These are phyloP conservation scores for Gulo gulo DNA, from an alignment of 2,113 vertebrate genomes.

Conservation along the genomic window DNA sequence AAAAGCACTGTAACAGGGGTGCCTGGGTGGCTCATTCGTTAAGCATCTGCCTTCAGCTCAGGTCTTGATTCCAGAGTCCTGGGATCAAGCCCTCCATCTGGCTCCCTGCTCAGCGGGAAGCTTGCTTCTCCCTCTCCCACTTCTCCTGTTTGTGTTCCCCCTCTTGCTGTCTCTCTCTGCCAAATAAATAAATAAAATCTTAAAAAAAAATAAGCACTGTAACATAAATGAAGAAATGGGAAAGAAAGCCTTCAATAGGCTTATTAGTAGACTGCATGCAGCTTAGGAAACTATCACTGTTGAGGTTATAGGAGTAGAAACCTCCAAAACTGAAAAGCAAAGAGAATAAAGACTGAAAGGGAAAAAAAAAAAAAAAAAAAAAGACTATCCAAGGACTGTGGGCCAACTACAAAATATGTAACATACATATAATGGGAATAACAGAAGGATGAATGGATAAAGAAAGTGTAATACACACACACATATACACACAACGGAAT, in stretches of 20 bases:
- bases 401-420: neutral
- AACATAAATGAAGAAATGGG: neutral
- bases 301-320: neutral
- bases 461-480: neutral
- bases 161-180: no score
- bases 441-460: neutral
- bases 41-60: no score
- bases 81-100: no score
- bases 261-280: neutral
- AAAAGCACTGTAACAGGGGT: neutral
- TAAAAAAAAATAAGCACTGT: neutral
- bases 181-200: no score
- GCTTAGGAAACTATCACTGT: neutral
- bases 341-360: neutral
- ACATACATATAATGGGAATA: neutral
- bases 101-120: no score
- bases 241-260: neutral
- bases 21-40: no score
- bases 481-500: neutral
- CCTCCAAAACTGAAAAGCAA: neutral
- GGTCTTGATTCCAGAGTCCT: no score
- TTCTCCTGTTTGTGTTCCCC: no score
- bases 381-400: neutral
- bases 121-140: no score
- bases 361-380: neutral